Percentiles rank a stretch among this genome's conserved stretches.
Conservation (phyloP, 2,888 invertebrate genomes). For the Dryocosmus kuriphilus region DNA sequence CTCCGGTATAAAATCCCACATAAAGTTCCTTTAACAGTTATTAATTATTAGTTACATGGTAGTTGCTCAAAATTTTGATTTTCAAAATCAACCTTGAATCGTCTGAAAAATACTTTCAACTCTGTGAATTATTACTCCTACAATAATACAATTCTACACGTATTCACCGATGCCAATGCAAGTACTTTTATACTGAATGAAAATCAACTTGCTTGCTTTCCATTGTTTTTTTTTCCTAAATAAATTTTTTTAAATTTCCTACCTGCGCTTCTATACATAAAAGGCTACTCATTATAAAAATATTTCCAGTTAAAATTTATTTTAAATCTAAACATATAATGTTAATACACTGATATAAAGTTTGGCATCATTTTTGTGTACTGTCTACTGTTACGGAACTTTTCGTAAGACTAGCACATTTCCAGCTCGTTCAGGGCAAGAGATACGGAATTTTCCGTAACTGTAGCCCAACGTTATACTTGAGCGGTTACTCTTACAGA, state of each 20-base stretch:
- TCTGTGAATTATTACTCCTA: not conserved
- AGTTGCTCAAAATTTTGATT: not conserved
- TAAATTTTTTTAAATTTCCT: too few species aligned
- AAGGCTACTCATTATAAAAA: not conserved
- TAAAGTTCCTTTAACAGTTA: not conserved
- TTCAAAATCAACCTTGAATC: not conserved
- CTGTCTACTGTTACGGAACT: too few species aligned
- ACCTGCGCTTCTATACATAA: too few species aligned
- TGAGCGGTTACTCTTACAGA: too few species aligned
- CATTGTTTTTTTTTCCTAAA: too few species aligned
- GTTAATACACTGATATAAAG: not conserved
- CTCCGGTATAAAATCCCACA: too few species aligned
- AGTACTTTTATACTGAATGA: not conserved
- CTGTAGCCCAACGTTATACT: too few species aligned
- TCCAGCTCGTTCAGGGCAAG: too few species aligned
- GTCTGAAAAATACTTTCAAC: not conserved
- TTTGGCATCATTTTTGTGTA: too few species aligned
- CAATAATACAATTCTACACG: not conserved
- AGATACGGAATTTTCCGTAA: too few species aligned
- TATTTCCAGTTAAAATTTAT: not conserved
- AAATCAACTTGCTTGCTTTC: not conserved
- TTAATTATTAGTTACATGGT: not conserved
- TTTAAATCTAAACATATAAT: not conserved
- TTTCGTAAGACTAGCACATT: too few species aligned
- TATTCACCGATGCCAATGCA: not conserved